phyloP scores from a whole-genome alignment of 2,888 invertebrate species.

The Drosophila kanekoi region DNA sequence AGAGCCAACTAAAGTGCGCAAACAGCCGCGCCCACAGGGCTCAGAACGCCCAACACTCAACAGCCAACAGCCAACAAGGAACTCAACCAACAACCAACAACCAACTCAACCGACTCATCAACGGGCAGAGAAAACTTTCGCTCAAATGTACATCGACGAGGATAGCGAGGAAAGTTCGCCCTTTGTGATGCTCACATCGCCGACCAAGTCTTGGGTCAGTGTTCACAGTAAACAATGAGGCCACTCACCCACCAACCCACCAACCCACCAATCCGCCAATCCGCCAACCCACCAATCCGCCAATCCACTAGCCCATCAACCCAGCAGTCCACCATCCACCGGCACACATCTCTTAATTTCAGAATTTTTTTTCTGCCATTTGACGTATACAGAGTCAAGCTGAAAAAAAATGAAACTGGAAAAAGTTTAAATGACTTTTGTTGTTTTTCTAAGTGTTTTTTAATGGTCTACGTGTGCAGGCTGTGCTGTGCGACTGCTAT shows the following conservation, averaged over 20 bases:
- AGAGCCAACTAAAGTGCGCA: conserved; percentile 61
- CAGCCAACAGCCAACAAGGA: conserved; percentile 25
- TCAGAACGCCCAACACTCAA: conserved; percentile 21
- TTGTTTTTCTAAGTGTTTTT: conserved; percentile 81
- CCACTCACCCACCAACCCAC: conserved; percentile 40
- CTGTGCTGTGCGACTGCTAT: conserved; percentile 44
- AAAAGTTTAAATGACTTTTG: conserved; percentile 81
- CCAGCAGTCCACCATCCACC: conserved; percentile 20
- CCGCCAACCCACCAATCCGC: conserved; percentile 30
- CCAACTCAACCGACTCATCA: conserved; percentile 46
- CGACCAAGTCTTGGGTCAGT: conserved; percentile 87
- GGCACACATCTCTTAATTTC: conserved; percentile 74
- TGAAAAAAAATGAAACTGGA: conserved; percentile 61
- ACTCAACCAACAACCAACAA: conserved; percentile 13
- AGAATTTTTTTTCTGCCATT: conserved; percentile 60
- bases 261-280: conserved; percentile 38
- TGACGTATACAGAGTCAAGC: conserved; percentile 47
- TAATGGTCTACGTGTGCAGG: conserved; percentile 76
- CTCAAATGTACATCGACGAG: conserved; percentile 86
- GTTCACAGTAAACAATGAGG: conserved; percentile 82
- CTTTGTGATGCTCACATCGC: conserved; percentile 89
- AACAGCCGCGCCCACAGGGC: conserved; percentile 48
- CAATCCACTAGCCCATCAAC: conserved; percentile 18
- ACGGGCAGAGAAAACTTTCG: conserved; percentile 61
- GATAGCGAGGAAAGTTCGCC: conserved; percentile 89